phyloP scores from a whole-genome alignment of 2,888 invertebrate species.

The Amiota mariae region DNA sequence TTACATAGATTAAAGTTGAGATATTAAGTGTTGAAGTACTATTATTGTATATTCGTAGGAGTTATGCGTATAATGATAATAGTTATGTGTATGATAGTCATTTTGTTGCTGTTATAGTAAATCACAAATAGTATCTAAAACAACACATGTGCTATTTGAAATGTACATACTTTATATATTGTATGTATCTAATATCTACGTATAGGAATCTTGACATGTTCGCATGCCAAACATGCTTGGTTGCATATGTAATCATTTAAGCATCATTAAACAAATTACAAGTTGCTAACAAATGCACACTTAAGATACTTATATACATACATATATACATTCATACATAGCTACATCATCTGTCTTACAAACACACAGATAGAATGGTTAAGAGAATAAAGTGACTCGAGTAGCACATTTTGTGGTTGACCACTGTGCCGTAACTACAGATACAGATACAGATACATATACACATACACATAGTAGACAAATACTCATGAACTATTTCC shows the following conservation, averaged over 20 bases:
- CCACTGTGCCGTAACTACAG: conserved; percentile 27
- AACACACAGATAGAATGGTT: too few species aligned
- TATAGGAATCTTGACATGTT: conserved; percentile 36
- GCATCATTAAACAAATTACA: conserved; percentile 56
- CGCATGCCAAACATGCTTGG: conserved; percentile 53
- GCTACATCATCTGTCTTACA: conserved; percentile 18
- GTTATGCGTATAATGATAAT: neutral
- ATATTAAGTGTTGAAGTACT: conserved; percentile 22
- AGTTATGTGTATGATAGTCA: neutral
- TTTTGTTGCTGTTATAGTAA: too few species aligned
- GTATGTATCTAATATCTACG: neutral
- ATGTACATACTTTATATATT: too few species aligned
- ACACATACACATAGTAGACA: neutral
- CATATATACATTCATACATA: too few species aligned
- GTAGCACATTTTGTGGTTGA: conserved; percentile 37
- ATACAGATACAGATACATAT: neutral
- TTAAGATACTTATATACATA: conserved; percentile 4
- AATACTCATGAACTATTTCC: too few species aligned
- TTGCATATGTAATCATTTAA: conserved; percentile 57
- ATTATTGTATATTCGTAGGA: conserved; percentile 5
- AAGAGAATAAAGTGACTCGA: too few species aligned
- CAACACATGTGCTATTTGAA: neutral
- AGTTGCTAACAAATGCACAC: conserved; percentile 51
- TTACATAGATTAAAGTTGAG: conserved; percentile 1
- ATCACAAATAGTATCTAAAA: neutral